Base-by-base conservation (phyloP, 2,113 vertebrate genomes). In the Scophthalmus maximus region DNA sequence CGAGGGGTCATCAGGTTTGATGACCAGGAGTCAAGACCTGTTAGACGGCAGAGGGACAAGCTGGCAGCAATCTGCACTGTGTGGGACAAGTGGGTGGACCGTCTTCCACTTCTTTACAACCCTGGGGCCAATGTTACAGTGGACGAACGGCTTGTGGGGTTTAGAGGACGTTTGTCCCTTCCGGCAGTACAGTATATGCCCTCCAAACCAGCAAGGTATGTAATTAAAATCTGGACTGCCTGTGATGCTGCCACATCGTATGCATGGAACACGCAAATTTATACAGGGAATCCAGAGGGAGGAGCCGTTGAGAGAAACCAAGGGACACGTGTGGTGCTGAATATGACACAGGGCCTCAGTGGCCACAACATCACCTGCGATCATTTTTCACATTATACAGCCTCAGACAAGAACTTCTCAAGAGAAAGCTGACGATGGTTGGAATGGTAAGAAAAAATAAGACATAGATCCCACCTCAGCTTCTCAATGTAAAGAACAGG, bases 131-230 rank as follows among this genome's bases (percentile, higher is more conserved):
- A 23, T 52, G 42, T 53, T 18, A 59, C 27, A 3, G n/a, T 53
- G 62, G 59, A 52, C 64, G 70, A 69, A 6, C 49, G 44, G 42
- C 65, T 74, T 18, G 9, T 81, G 60, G 20, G 32, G 57, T 72
- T 72, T 38, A 56, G 26, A 26, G 26, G 20, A 26, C 1, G 3
- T n/a, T 30, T 62, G 57, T 11, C 51, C 36, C 12, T 51, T 59
- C 3, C n/a, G 60, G 32, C 59, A 73, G 29, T n/a, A n/a, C n/a
- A n/a, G n/a, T 73, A 56, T 14, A 46, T 49, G 15, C 40, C 51
- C 47, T 49, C 50, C 17, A 73, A 66, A 59, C 46, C 34, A 10
- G 20, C 55, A 51, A 59, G 14, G 34, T 27, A 25, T 38, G 52
- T 23, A 15, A 47, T 46, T 4, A 53, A 63, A 2, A 61, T 53